These are phyloP conservation scores for Apocheima hispidaria DNA, from an alignment of 2,888 invertebrate genomes.

Conservation along the genomic window DNA sequence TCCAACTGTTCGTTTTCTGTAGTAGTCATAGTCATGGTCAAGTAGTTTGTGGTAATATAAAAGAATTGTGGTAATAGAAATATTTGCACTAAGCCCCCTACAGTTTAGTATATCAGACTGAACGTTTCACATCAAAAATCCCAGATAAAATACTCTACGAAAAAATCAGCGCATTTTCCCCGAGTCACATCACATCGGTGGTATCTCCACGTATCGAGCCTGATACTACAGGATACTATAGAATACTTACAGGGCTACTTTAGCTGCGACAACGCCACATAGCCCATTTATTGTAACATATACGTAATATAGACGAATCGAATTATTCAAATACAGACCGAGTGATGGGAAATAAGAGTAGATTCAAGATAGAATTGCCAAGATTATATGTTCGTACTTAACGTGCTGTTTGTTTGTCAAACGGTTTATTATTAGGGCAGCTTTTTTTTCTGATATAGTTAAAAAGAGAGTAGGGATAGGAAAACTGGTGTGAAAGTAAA, in stretches of 20 bases:
- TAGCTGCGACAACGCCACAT: constrained; percentile 25
- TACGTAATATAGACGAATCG: constrained; percentile 41
- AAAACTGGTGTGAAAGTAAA: too few relatives aligned
- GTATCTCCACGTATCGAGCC: constrained; percentile 17
- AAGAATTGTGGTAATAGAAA: too few relatives aligned
- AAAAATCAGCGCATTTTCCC: constrained; percentile 19
- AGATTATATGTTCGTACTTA: background rate
- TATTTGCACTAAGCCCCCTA: background rate
- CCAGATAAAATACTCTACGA: background rate
- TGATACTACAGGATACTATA: constrained; percentile 18
- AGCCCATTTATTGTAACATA: constrained; percentile 48
- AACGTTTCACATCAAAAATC: background rate
- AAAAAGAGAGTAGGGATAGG: too few relatives aligned
- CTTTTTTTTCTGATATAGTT: too few relatives aligned
- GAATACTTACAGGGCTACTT: too few relatives aligned
- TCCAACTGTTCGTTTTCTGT: too few relatives aligned
- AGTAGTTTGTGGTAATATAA: too few relatives aligned
- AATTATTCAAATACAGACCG: constrained; percentile 48
- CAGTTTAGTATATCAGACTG: background rate
- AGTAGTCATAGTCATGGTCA: too few relatives aligned
- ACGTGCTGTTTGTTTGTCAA: background rate
- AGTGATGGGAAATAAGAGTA: constrained; percentile 28
- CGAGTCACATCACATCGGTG: constrained; percentile 15
- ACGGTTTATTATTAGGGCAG: background rate
- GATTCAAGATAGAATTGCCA: constrained; percentile 6